Percentiles rank a stretch among this genome's conserved stretches.
Evolutionary conservation across 2,113 vertebrate species (phyloP).

Genomic region (Peromyscus maniculatus): DNA sequence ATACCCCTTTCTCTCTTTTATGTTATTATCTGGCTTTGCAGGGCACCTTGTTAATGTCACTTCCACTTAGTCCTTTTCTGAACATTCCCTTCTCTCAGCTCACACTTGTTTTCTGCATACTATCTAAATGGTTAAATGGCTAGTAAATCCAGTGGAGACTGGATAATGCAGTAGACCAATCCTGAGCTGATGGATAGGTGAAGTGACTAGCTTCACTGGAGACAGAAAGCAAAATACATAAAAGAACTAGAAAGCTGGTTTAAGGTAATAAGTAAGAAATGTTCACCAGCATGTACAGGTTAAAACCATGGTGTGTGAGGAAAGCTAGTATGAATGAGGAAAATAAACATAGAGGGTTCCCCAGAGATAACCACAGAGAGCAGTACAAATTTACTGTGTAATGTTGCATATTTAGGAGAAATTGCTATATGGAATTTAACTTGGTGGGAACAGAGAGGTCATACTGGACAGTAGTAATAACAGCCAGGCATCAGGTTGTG

Average conservation of each 20-base stretch:
- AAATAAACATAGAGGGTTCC: not conserved
- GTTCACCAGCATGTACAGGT: not conserved
- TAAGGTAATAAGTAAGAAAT: not conserved
- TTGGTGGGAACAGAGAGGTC: not conserved
- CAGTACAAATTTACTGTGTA: not conserved
- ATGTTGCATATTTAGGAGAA: not conserved
- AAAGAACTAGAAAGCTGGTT: not conserved
- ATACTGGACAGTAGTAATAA: not conserved
- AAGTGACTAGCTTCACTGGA: not conserved
- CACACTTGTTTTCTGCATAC: not conserved
- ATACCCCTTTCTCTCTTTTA: not conserved
- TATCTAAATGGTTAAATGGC: not conserved
- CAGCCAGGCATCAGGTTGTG: not conserved
- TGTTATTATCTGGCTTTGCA: not conserved
- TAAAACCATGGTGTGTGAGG: not conserved
- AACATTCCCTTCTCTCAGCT: not conserved
- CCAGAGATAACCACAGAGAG: not conserved
- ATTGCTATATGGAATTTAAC: not conserved
- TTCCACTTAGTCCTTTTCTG: not conserved
- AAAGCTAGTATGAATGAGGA: not conserved
- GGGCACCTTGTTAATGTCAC: not conserved
- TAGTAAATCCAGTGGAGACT: not conserved
- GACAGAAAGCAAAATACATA: not conserved
- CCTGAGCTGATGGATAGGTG: not conserved
- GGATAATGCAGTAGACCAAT: not conserved